A percentile compares a stretch with the other conserved stretches of the same genome.
These are phyloP conservation scores for Amblyjoppa proteus DNA, from an alignment of 2,888 invertebrate species.

Conservation along the genomic window DNA sequence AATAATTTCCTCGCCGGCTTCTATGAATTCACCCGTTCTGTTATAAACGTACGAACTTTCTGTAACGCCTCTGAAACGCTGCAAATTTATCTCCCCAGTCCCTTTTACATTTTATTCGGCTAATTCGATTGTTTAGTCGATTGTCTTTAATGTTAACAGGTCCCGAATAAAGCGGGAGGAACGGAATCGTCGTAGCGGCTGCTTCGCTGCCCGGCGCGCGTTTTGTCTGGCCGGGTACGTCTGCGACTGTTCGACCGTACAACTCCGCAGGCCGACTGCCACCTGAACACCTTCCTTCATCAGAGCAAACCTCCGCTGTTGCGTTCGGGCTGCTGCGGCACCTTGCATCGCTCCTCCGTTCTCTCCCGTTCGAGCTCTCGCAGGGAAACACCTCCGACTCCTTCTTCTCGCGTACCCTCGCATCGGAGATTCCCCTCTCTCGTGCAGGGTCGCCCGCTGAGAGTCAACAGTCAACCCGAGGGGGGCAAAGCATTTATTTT, in stretches of 20 bases:
- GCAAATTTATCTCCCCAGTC: background rate
- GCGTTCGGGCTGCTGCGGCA: constrained; percentile 63
- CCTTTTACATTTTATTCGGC: background rate
- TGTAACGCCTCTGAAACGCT: background rate
- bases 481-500: constrained; percentile 28
- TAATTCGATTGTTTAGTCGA: background rate
- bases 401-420: constrained; percentile 46
- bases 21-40: background rate
- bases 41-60: background rate
- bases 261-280: constrained; percentile 80
- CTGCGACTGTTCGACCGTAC: constrained; percentile 74
- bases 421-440: constrained; percentile 33
- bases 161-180: background rate
- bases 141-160: background rate
- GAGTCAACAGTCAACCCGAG: constrained; percentile 57
- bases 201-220: background rate
- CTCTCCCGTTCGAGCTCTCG: constrained; percentile 58
- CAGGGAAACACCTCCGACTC: constrained; percentile 43
- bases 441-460: constrained; percentile 23
- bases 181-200: background rate
- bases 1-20: background rate
- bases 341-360: constrained; percentile 75
- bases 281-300: constrained; percentile 78
- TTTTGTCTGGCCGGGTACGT: constrained; percentile 66
- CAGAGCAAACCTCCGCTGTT: constrained; percentile 75